Evolutionary conservation across 2,888 invertebrate species (phyloP).

Genomic region (Apamea monoglypha): DNA sequence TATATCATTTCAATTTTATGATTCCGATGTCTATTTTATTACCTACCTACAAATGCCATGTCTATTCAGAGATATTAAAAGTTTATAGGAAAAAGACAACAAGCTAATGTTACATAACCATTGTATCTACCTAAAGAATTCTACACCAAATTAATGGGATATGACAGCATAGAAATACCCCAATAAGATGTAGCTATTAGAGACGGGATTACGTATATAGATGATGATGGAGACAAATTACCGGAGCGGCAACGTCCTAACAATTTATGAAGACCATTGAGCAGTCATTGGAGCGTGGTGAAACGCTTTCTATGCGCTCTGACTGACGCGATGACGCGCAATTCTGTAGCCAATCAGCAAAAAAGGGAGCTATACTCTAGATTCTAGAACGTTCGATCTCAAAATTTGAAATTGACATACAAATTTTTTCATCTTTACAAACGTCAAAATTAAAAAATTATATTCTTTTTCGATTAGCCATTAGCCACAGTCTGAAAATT

Average conservation of each 20-base stretch:
- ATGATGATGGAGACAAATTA: constrained; percentile 47
- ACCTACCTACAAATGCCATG: neutral
- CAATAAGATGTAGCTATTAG: constrained; percentile 12
- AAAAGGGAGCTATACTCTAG: constrained; percentile 47
- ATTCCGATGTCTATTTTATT: neutral
- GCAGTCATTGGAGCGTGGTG: constrained; percentile 74
- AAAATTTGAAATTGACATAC: neutral
- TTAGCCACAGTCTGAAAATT: constrained; percentile 28
- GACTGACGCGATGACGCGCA: constrained; percentile 61
- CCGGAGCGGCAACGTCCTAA: constrained; percentile 63
- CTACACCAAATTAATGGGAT: neutral
- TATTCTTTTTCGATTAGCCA: constrained; percentile 25
- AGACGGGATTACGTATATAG: neutral
- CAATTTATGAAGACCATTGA: constrained; percentile 74
- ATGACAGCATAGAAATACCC: neutral
- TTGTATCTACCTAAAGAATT: neutral
- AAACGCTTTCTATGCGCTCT: constrained; percentile 79
- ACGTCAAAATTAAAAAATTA: neutral
- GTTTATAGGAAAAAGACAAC: neutral
- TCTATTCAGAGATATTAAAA: neutral
- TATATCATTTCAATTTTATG: neutral
- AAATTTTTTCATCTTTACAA: neutral
- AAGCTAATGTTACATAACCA: constrained; percentile 1
- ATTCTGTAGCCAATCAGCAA: constrained; percentile 62
- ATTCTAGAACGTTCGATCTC: constrained; percentile 19